Evolutionary conservation across 2,113 vertebrate genomes (phyloP), one percentile per base, ranked within the genome.

Genomic region (Galbula dea): DNA sequence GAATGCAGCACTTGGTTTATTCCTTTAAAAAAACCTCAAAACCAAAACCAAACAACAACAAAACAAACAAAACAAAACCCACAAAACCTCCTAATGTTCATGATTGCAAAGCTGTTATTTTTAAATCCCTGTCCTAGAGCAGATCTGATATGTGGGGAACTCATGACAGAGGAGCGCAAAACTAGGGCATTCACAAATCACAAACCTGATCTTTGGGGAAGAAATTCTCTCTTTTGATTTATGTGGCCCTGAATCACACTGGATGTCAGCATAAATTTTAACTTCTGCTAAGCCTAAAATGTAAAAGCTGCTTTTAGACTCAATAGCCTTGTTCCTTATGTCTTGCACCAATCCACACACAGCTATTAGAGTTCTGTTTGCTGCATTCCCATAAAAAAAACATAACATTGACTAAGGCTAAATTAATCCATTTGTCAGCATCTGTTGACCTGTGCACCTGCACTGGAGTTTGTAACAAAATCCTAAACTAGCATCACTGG

Each of bases 381-480:
- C 29, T 76, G 39, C 0, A 0, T 34, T 88, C 48, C 39, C 43
- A 32, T 52, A 59, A 84, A 82, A 75, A n/a, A 93, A 69, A 9
- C 52, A 20, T 45, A 48, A 48, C 63, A 57, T 3, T 9, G 22
- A 86, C 59, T 3, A 0, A 87, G 84, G 52, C 69, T 48, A 85
- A 92, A 74, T 58, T 59, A 94, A 76, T 46, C 80, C 62, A 73
- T 94, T 93, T 93, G 81, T 89, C 94, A 79, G 55, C 63, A 83
- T 79, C 54, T 85, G 78, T 67, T 94, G 78, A 67, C 67, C 87
- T 71, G 66, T 66, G 83, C 88, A 94, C 86, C 90, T 93, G 93
- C 55, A 1, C 0, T 30, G 30, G 71, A 83, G 41, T 36, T 73
- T 62, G 87, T 73, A 92, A 95, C 82, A 82, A 86, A 94, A 96